Evolutionary conservation across 2,113 vertebrate species (phyloP), one percentile per base, ranked within the genome.

Genomic region (Illadopsis cleaveri): DNA sequence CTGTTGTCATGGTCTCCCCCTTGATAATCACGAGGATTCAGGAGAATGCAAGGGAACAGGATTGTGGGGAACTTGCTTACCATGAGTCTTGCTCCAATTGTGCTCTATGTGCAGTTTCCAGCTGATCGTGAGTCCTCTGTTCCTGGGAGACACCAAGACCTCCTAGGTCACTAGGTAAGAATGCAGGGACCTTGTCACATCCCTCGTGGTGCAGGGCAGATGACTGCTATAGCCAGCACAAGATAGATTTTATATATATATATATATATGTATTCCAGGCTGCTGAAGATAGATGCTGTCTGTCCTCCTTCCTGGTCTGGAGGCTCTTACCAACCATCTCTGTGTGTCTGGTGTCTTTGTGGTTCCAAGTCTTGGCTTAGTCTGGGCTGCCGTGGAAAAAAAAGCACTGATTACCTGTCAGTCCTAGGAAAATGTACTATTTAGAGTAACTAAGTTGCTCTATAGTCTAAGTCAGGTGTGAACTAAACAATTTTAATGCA

Each of bases 1-100:
- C 81, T 94, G 95, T 95, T 95, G 96, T 96, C 96, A 95, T 97
- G 93, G 95, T 94, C 94, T 94, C 93, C 51, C 15, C 37, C 35
- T 81, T 79, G 82, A 77, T 60, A 97, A 97, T 96, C 65, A 24
- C 64, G 92, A 79, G 72, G 93, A 94, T 97, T 92, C 77, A 44
- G 89, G 90, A 83, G 90, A 58, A 66, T 44, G 90, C 50, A 53
- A 86, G 73, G 86, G 86, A 60, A 53, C 79, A 69, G 61, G 64
- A 13, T 75, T 15, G 1, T 27, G 62, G 40, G 83, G 86, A 94
- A 81, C 86, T 96, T 86, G 83, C 83, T 91, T 28, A 84, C 80
- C 80, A 60, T 42, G 51, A 3, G 31, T 83, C 72, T 86, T 89
- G 82, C n/a, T 82, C 45, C 69, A 45, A 0, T 84, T 95, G 89